Conservation (phyloP, 2,113 vertebrate species). For the Ornithorhynchus anatinus region DNA sequence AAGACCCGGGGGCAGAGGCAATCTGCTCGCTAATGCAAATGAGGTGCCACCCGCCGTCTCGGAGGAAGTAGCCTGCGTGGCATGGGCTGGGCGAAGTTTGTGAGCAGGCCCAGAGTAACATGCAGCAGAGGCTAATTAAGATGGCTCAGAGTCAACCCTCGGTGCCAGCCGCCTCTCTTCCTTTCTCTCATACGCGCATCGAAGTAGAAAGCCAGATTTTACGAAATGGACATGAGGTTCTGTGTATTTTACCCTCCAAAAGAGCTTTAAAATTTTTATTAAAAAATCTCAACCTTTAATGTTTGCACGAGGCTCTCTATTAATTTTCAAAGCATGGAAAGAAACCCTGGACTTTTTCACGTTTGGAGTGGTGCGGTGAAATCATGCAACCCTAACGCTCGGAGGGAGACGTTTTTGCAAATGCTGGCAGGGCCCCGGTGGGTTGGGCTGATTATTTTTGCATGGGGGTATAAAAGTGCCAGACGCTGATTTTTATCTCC, state of each 20-base stretch:
- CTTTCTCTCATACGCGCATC: neutral
- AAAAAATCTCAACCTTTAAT: neutral
- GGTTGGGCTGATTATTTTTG: conserved; percentile 51
- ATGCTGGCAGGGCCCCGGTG: neutral
- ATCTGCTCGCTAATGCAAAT: neutral
- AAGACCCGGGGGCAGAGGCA: conserved; percentile 22
- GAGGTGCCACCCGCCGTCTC: neutral
- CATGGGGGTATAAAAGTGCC: conserved; percentile 48
- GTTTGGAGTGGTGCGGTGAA: neutral
- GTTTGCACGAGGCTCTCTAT: conserved; percentile 11
- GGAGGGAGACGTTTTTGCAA: conserved; percentile 15
- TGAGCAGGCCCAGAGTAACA: neutral
- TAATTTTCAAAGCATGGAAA: conserved; percentile 32
- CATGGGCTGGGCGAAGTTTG: neutral
- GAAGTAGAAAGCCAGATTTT: neutral
- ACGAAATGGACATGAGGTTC: neutral
- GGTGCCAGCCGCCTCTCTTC: neutral
- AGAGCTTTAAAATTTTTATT: neutral
- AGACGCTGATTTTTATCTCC: conserved; percentile 47
- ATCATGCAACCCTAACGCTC: neutral
- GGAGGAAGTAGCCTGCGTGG: neutral
- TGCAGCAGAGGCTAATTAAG: conserved; percentile 27
- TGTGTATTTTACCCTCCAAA: neutral
- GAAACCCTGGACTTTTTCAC: conserved; percentile 11
- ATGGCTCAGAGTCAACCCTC: neutral